Percentiles rank a stretch among this genome's conserved stretches.
Conservation (phyloP, 2,113 vertebrate genomes). For the Emydura subglobosa region DNA sequence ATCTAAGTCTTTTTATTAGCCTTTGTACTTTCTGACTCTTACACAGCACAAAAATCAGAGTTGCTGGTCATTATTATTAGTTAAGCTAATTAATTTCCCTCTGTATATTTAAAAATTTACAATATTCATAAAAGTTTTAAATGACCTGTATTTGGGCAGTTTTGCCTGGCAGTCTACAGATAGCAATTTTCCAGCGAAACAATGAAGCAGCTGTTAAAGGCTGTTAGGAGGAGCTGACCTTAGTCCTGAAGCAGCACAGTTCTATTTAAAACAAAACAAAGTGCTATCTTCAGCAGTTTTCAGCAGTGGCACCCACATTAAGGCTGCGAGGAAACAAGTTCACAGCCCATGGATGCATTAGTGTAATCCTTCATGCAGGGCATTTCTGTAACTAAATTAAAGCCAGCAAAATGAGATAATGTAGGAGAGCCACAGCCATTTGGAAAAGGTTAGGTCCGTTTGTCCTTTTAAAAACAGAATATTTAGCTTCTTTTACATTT, state of each 20-base stretch:
- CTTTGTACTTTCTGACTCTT: not conserved
- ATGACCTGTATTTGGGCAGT: not conserved
- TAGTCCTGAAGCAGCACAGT: not conserved
- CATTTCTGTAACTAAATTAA: constrained; percentile 18
- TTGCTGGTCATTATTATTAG: constrained; percentile 17
- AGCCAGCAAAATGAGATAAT: not conserved
- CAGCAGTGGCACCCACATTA: not conserved
- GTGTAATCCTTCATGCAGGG: not conserved
- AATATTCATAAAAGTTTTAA: constrained; percentile 36
- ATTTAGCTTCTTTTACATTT: not conserved
- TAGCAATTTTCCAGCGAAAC: not conserved
- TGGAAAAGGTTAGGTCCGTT: not conserved
- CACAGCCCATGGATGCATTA: not conserved
- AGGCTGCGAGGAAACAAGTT: not conserved
- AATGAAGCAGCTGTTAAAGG: not conserved
- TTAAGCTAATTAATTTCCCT: not conserved
- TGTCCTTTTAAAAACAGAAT: not conserved
- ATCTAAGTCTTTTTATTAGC: constrained; percentile 59
- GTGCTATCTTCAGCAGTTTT: not conserved
- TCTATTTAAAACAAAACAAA: constrained; percentile 37
- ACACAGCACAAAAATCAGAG: not conserved
- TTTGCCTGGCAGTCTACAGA: not conserved
- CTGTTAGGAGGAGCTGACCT: not conserved
- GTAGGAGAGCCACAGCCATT: not conserved
- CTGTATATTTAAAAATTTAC: not conserved